Evolutionary conservation across 2,888 invertebrate genomes (phyloP).

Genomic region (Dusona sp.): DNA sequence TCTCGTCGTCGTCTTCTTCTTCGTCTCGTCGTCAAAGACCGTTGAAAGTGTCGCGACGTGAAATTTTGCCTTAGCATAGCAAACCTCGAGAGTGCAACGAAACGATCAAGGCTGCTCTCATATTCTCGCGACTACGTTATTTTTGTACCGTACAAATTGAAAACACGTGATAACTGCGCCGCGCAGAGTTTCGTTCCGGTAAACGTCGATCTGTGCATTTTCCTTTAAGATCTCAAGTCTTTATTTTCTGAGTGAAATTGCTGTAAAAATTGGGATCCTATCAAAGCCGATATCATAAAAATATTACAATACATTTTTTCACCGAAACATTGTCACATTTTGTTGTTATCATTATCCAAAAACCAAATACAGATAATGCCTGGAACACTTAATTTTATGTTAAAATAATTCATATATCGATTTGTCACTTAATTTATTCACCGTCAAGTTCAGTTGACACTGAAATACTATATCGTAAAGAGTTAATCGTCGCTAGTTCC

Average conservation of each 20-base stretch:
- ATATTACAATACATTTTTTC: background rate
- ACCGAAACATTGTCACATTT: background rate
- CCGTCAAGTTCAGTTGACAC: background rate
- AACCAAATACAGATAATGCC: background rate
- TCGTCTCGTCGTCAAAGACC: conserved; percentile 37
- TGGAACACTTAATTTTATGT: background rate
- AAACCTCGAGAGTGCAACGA: conserved; percentile 48
- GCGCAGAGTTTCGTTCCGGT: conserved; percentile 16
- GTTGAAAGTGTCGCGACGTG: conserved; percentile 49
- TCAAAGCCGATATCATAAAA: background rate
- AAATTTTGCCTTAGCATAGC: conserved; percentile 43
- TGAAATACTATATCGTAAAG: background rate
- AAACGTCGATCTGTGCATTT: conserved; percentile 16
- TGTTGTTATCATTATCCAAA: background rate
- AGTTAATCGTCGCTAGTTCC: conserved; percentile 12
- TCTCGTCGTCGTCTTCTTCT: conserved; percentile 5
- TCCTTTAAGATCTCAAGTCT: background rate
- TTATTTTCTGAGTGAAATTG: background rate
- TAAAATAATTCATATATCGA: background rate
- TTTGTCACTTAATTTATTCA: background rate
- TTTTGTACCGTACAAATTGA: conserved; percentile 64
- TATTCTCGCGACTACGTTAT: conserved; percentile 54
- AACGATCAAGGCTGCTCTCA: conserved; percentile 52
- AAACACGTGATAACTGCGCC: conserved; percentile 57
- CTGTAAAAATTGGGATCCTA: background rate